phyloP scores from a whole-genome alignment of 2,888 invertebrate species.

The Theodoxus fluviatilis region DNA sequence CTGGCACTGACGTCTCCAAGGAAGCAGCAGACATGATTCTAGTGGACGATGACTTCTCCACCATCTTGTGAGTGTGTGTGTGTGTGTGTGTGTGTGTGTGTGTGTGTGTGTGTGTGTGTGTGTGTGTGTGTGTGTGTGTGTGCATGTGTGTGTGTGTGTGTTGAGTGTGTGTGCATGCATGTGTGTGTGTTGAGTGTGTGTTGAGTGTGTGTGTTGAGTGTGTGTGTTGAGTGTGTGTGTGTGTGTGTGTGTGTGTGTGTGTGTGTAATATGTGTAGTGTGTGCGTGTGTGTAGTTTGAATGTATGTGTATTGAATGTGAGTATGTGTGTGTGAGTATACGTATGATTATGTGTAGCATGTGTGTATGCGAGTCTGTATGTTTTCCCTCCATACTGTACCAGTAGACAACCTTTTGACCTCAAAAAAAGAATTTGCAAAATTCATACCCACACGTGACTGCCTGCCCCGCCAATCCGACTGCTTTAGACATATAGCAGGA shows the following conservation, averaged over 20 bases:
- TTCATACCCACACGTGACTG: too few relatives aligned
- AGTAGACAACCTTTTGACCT: too few relatives aligned
- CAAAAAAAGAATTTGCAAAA: too few relatives aligned
- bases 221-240: background rate
- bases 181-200: slow-evolving; percentile 1
- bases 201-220: background rate
- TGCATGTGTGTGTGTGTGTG: slow-evolving; percentile 14
- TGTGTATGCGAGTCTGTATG: too few relatives aligned
- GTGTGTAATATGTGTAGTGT: background rate
- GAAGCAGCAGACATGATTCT: slow-evolving; percentile 99
- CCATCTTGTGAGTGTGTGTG: slow-evolving; percentile 81
- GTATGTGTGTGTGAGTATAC: too few relatives aligned
- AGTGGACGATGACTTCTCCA: slow-evolving; percentile 96
- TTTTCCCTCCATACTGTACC: too few relatives aligned
- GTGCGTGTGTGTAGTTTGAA: background rate
- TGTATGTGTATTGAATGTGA: background rate
- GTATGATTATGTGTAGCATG: too few relatives aligned
- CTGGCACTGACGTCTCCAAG: slow-evolving; percentile 97
- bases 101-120: slow-evolving; percentile 2
- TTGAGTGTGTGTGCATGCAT: slow-evolving; percentile 1
- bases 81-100: slow-evolving; percentile 2
- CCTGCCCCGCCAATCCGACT: too few relatives aligned
- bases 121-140: background rate
- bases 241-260: slow-evolving; percentile 2
- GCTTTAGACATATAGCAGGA: too few relatives aligned